Evolutionary conservation across 2,113 vertebrate species (phyloP), one percentile per base, ranked within the genome.

Genomic region (Mastomys natalensis): DNA sequence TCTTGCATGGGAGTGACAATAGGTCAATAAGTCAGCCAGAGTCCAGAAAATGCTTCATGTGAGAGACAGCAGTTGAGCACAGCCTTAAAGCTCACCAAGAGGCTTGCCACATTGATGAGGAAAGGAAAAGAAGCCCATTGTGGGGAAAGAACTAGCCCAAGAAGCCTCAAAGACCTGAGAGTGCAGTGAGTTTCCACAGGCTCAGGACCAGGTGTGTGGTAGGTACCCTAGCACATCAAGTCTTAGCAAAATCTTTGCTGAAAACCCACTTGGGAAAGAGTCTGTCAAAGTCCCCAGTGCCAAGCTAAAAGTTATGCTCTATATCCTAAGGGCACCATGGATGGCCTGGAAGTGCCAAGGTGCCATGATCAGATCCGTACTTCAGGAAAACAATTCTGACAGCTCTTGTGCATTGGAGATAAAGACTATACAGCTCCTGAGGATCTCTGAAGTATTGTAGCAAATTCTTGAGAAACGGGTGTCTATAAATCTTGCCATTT

Each of bases 361-460:
- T 84, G 87, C 87, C 53, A 60, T 40, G 90, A 76, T 90, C 87
- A 93, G 78, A 92, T 93, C 24, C 7, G 85, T 66, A 43, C 73
- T 89, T 89, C 86, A 82, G 76, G 88, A 84, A 95, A 91, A 77
- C 21, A 64, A 21, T 22, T 45, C 84, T 48, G 96, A 60, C 77
- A 86, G 92, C 37, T 73, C 48, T 51, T 90, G 85, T 21, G 22
- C 60, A n/a, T 89, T 90, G 89, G 86, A 93, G 87, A 94, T 76
- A 94, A 95, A 95, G 55, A 74, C 95, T 96, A 91, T 91, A 91
- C 55, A 97, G 15, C 62, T 97, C 90, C 64, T 76, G 95, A 89
- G 87, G 60, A 77, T 60, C 53, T 94, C 92, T 86, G 88, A 93
- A 80, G 91, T 88, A 37, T 80, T 74, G 45, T 94, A 76, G 91